phyloP scores from a whole-genome alignment of 2,113 vertebrate species.

The Prionailurus viverrinus region DNA sequence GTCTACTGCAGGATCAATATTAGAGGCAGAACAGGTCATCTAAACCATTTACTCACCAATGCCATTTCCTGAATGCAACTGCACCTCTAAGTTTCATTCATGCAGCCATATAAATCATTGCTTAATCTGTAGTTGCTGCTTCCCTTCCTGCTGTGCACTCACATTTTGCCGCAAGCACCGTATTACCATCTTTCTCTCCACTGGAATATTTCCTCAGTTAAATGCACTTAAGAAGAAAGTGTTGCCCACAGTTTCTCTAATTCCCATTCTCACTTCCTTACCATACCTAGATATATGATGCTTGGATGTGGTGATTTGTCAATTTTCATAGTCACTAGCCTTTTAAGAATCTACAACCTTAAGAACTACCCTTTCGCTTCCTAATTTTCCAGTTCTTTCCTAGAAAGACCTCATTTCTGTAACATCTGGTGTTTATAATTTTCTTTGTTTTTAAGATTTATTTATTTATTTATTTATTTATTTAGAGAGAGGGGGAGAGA shows the following conservation, averaged over 20 bases:
- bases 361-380: constrained; percentile 16
- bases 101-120: constrained; percentile 1
- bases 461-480: no score
- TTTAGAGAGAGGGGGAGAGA: no score
- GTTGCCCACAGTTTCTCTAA: constrained; percentile 48
- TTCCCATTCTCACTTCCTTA: constrained; percentile 11
- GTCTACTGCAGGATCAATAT: background rate
- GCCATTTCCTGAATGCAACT: background rate
- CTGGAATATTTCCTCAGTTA: constrained; percentile 48
- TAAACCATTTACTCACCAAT: background rate
- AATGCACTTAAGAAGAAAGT: constrained; percentile 18
- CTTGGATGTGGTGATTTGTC: constrained; percentile 59
- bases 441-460: background rate
- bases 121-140: background rate
- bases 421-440: constrained; percentile 31
- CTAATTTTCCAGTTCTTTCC: constrained; percentile 60
- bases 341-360: constrained; percentile 49
- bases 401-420: constrained; percentile 30
- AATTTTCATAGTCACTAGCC: constrained; percentile 56
- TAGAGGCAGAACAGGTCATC: background rate
- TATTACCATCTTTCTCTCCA: background rate
- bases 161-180: background rate
- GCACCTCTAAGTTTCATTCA: background rate
- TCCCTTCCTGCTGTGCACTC: constrained; percentile 10
- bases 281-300: constrained; percentile 8